Percentiles rank a stretch among this genome's conserved stretches.
Conservation (phyloP, 2,113 vertebrate genomes). For the Panthera tigris region DNA sequence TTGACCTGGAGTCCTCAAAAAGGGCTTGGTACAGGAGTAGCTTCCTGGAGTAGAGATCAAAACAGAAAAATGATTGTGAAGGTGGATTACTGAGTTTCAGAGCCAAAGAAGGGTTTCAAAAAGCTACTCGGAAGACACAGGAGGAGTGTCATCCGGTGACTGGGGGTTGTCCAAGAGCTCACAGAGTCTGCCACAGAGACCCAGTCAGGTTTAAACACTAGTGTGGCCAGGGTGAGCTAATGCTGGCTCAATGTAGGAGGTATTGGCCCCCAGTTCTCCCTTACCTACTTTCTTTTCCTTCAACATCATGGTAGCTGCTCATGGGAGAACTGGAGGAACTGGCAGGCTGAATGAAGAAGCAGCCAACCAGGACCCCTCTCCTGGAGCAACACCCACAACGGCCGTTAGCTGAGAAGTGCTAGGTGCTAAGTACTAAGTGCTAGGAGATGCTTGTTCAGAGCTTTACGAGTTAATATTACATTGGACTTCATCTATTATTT, state of each 20-base stretch:
- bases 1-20: not conserved
- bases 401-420: not conserved
- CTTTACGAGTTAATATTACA: not conserved
- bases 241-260: not conserved
- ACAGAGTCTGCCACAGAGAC: not conserved
- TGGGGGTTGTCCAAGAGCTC: not conserved
- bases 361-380: not conserved
- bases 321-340: not conserved
- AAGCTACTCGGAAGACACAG: too few relatives aligned
- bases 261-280: not conserved
- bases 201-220: not conserved
- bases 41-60: not conserved
- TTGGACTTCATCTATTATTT: not conserved
- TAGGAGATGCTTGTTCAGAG: not conserved
- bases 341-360: not conserved
- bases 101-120: not conserved
- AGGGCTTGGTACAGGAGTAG: too few relatives aligned
- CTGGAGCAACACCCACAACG: not conserved
- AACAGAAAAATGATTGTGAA: not conserved
- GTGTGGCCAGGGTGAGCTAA: not conserved
- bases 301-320: not conserved
- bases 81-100: not conserved
- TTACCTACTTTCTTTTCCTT: not conserved
- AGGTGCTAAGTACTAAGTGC: not conserved
- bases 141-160: accelerated